Conservation (phyloP, 2,797 vertebrate genomes). For the Fringilla coelebs region DNA sequence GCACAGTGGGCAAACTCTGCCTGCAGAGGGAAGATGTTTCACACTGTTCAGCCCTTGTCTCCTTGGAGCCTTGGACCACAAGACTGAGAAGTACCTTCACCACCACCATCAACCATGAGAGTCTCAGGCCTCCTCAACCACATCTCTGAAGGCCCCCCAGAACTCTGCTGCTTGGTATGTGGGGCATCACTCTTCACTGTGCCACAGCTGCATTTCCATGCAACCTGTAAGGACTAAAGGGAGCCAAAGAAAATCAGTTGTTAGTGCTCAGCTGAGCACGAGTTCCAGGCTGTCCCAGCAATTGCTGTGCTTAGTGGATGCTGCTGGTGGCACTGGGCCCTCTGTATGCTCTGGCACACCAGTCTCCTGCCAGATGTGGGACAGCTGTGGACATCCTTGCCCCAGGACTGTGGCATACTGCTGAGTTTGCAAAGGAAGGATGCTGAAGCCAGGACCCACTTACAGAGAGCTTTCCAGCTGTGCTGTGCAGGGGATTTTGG, state of each 20-base stretch:
- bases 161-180: background rate
- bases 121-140: background rate
- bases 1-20: background rate
- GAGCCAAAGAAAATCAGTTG: background rate
- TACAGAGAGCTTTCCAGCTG: background rate
- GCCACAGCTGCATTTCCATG: background rate
- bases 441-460: background rate
- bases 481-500: background rate
- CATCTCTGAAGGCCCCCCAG: background rate
- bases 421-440: background rate
- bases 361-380: background rate
- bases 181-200: background rate
- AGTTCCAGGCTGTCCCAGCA: background rate
- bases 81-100: background rate
- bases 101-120: accelerated
- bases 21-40: background rate
- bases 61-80: background rate
- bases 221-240: background rate
- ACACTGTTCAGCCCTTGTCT: background rate
- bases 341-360: background rate
- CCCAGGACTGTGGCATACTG: background rate
- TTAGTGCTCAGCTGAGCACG: background rate
- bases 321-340: background rate
- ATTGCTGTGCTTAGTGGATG: background rate
- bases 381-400: background rate